Percentiles rank a stretch among this genome's conserved stretches.
These are phyloP conservation scores for Dolichopus griseipennis DNA, from an alignment of 2,888 invertebrate species.

Conservation along the genomic window DNA sequence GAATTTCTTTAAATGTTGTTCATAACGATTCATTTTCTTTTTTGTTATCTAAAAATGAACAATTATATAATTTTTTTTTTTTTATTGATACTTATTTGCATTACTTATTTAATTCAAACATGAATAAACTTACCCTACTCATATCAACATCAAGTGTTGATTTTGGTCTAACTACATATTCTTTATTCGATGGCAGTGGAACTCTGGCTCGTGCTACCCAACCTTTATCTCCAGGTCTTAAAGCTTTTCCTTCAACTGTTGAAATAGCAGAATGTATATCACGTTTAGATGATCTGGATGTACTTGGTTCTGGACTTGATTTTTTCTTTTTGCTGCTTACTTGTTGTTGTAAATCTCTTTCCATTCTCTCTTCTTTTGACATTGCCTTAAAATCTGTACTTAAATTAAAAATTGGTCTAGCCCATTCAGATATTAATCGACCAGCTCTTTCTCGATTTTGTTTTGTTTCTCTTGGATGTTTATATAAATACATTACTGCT, in stretches of 20 bases:
- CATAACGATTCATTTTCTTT: conserved; percentile 81
- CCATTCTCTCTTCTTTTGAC: conserved; percentile 86
- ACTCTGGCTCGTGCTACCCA: conserved; percentile 93
- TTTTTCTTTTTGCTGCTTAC: conserved; percentile 43
- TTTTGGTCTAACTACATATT: conserved; percentile 90
- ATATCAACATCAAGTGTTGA: conserved; percentile 84
- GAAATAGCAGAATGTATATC: conserved; percentile 54
- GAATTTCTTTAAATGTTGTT: conserved; percentile 86
- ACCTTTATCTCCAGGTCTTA: conserved; percentile 90
- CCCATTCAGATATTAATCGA: conserved; percentile 94
- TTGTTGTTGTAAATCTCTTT: conserved; percentile 83
- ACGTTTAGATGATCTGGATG: conserved; percentile 44
- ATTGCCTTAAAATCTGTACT: conserved; percentile 87
- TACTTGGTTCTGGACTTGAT: conserved; percentile 41
- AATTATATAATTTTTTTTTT: conserved; percentile 10
- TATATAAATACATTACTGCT: conserved; percentile 98
- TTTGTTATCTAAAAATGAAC: conserved; percentile 54
- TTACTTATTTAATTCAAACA: conserved; percentile 15
- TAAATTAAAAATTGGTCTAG: conserved; percentile 93
- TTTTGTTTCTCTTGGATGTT: conserved; percentile 95
- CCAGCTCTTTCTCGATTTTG: conserved; percentile 84
- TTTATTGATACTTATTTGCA: too few relatives aligned
- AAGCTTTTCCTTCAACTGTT: conserved; percentile 53
- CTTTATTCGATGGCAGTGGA: conserved; percentile 89
- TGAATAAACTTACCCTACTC: conserved; percentile 53